Evolutionary conservation across 2,888 invertebrate genomes (phyloP), one percentile per base, ranked within the genome.

Genomic region (Blera fallax): DNA sequence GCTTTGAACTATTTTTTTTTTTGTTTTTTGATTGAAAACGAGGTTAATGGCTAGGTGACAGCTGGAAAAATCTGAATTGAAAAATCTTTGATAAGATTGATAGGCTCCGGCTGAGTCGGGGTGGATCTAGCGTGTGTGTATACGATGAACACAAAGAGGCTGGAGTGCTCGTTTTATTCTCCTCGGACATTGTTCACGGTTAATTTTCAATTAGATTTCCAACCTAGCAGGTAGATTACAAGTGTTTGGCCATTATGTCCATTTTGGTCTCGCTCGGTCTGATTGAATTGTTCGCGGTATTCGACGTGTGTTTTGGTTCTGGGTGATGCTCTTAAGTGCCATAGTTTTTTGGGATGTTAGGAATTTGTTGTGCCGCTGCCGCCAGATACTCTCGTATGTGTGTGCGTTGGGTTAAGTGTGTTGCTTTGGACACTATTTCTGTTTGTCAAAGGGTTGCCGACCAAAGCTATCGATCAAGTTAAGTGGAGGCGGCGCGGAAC

Each of bases 1-100:
- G 16, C 60, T 67, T 50, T 43, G 67, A 78, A 50, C 29, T 24
- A 4, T 37, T 27, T 40, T 14, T 43, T 40, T 43, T 60, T 43
- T 43, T 43, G 40, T 40, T 62, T 32, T 73, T 60, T 72, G 67
- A 83, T 79, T 83, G 80, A 80, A 85, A 85, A 85, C 80, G 60
- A 85, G 80, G 85, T 85, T 85, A 85, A 85, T 85, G 85, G 85
- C 60, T 67, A 45, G 85, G 85, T 80, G 85, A 85, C 85, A 85
- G 85, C 85, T 77, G 80, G 65, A 72, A 79, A 78, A 72, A 48
- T 60, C 34, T 72, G 58, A 72, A 72, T 72, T 72, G 69, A 73
- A 81, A 74, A 81, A 76, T 85, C 76, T 67, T 54, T 85, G 85
- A 85, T 85, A 85, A 85, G 85, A 85, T 85, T 85, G 85, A 85